These are phyloP conservation scores for Cheilosia vernalis DNA, from an alignment of 2,888 invertebrate species.

Conservation along the genomic window DNA sequence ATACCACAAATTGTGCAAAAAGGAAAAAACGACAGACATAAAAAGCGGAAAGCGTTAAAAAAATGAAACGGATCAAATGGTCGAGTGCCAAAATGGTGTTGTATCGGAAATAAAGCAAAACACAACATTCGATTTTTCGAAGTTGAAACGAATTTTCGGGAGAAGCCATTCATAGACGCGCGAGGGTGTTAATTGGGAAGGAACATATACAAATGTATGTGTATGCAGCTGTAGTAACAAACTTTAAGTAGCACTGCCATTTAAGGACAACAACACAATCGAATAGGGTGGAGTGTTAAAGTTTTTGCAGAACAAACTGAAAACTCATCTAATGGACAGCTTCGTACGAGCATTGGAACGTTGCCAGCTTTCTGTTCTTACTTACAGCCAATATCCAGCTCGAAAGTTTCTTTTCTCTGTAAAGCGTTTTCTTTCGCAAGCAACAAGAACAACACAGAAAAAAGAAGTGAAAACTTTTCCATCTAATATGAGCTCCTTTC, in stretches of 20 bases:
- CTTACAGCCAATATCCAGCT: constrained; percentile 6
- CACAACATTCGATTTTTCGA: constrained; percentile 27
- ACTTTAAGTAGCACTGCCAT: neutral
- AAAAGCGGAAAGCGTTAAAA: constrained; percentile 22
- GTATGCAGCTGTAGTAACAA: neutral
- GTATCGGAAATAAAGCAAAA: constrained; percentile 1
- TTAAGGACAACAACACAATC: constrained; percentile 32
- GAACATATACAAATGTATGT: neutral
- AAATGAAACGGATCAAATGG: constrained; percentile 29
- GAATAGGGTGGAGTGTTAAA: constrained; percentile 46
- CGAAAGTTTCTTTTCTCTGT: constrained; percentile 8
- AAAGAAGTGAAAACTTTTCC: constrained; percentile 41
- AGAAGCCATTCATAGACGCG: constrained; percentile 11
- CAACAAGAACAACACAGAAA: neutral
- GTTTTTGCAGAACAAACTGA: constrained; percentile 21
- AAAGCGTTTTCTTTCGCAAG: constrained; percentile 23
- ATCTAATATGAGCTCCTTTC: constrained; percentile 41
- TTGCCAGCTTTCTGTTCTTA: constrained; percentile 65
- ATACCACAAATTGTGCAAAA: constrained; percentile 20
- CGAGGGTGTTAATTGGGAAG: constrained; percentile 56
- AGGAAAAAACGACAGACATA: neutral
- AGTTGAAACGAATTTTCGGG: constrained; percentile 15
- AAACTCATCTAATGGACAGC: constrained; percentile 64
- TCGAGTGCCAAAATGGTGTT: constrained; percentile 47
- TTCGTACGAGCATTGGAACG: constrained; percentile 55